A percentile compares a stretch with the other conserved stretches of the same genome.
Conservation (phyloP, 2,888 invertebrate species). For the Halocaridina rubra region DNA sequence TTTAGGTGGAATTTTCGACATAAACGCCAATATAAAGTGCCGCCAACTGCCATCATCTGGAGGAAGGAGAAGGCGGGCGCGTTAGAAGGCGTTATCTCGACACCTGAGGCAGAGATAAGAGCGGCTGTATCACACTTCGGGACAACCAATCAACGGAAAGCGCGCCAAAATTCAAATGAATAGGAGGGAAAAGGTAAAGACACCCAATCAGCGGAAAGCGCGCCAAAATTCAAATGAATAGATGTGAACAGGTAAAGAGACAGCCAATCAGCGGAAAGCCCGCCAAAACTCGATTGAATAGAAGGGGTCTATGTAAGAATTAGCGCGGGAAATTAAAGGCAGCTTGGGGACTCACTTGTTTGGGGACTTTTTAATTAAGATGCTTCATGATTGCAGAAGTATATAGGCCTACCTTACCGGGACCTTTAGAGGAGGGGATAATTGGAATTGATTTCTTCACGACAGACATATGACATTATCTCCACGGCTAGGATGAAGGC, state of each 20-base stretch:
- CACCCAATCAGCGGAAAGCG: neutral
- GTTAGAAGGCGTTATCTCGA: slow-evolving; percentile 52
- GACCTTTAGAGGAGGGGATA: slow-evolving; percentile 15
- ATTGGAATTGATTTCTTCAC: slow-evolving; percentile 33
- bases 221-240: neutral
- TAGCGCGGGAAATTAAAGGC: slow-evolving; percentile 46
- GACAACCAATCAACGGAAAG: slow-evolving; percentile 60
- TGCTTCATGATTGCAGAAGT: slow-evolving; percentile 34
- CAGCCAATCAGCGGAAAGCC: neutral
- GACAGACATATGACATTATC: slow-evolving; percentile 15
- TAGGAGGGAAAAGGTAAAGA: slow-evolving; percentile 9
- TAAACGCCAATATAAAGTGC: slow-evolving; percentile 55
- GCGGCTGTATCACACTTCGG: slow-evolving; percentile 48
- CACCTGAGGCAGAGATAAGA: slow-evolving; percentile 60
- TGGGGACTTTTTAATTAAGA: slow-evolving; percentile 57
- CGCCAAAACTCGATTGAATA: neutral
- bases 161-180: slow-evolving; percentile 52
- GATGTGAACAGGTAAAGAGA: neutral
- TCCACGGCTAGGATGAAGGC: neutral
- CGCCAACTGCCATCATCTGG: slow-evolving; percentile 26
- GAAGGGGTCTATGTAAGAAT: slow-evolving; percentile 23
- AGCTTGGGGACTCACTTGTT: neutral
- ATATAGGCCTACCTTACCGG: slow-evolving; percentile 47
- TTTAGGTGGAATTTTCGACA: slow-evolving; percentile 39
- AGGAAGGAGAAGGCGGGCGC: slow-evolving; percentile 19